These are phyloP conservation scores for Patiria pectinifera DNA, from an alignment of 53 echinoderm and acorn worm genomes.

Conservation along the genomic window DNA sequence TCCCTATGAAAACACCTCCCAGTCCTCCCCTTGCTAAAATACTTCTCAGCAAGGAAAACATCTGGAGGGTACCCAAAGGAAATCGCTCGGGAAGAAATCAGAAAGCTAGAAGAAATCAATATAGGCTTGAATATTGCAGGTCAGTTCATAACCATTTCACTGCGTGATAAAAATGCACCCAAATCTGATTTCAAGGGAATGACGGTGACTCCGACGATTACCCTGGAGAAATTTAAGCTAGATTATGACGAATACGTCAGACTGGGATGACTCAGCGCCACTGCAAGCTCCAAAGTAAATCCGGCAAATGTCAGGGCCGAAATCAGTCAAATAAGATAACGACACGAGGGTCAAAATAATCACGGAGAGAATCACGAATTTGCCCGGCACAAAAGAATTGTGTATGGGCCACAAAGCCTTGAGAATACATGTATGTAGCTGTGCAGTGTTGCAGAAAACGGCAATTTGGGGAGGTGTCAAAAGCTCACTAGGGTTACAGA, in stretches of 20 bases:
- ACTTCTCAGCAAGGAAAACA: neutral
- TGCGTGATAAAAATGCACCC: neutral
- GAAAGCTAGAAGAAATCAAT: neutral
- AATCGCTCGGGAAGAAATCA: neutral
- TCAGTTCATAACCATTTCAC: neutral
- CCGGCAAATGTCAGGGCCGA: constrained; percentile 42
- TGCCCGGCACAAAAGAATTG: neutral
- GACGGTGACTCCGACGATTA: neutral
- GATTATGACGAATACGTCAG: constrained; percentile 37
- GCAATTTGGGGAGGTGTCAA: neutral
- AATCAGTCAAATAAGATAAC: neutral
- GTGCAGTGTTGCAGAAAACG: neutral
- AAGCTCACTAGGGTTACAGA: neutral
- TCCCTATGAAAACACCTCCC: too few relatives aligned
- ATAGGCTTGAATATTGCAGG: neutral
- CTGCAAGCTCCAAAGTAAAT: neutral
- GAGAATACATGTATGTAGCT: too few relatives aligned
- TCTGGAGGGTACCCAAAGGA: neutral
- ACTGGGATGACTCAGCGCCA: constrained; percentile 31
- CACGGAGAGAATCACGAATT: neutral
- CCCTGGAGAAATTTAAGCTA: neutral
- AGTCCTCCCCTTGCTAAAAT: neutral
- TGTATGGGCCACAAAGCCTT: too few relatives aligned
- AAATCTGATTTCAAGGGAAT: neutral
- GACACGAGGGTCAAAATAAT: neutral